phyloP scores from a whole-genome alignment of 2,113 vertebrate genomes.

The Callipepla californica region DNA sequence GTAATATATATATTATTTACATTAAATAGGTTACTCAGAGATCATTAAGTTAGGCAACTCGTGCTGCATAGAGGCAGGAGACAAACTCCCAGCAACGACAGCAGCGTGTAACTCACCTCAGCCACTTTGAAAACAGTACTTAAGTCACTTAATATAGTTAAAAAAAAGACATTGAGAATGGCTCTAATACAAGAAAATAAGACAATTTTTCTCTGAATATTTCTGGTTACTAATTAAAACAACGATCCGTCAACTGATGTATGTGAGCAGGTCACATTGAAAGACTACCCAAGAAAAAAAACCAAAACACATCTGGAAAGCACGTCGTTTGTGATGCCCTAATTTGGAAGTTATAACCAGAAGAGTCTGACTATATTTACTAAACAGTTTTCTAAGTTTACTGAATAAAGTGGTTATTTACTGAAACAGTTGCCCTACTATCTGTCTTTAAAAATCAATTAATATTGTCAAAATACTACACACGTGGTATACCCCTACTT shows the following conservation, averaged over 20 bases:
- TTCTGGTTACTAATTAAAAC: neutral
- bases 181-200: neutral
- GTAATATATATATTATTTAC: neutral
- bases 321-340: fast-evolving
- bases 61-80: neutral
- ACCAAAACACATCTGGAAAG: neutral
- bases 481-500: neutral
- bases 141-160: neutral
- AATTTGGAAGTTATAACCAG: neutral
- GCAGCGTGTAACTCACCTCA: neutral
- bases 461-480: neutral
- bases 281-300: neutral
- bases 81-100: neutral
- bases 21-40: neutral
- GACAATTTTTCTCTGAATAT: neutral
- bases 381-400: neutral
- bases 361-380: neutral
- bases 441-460: neutral
- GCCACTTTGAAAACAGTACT: neutral
- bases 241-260: neutral
- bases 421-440: neutral
- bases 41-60: neutral
- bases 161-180: neutral
- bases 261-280: neutral
- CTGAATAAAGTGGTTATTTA: neutral